A percentile compares a stretch with the other conserved stretches of the same genome.
Evolutionary conservation across 2,888 invertebrate genomes (phyloP).

Genomic region (Parnassius smintheus): DNA sequence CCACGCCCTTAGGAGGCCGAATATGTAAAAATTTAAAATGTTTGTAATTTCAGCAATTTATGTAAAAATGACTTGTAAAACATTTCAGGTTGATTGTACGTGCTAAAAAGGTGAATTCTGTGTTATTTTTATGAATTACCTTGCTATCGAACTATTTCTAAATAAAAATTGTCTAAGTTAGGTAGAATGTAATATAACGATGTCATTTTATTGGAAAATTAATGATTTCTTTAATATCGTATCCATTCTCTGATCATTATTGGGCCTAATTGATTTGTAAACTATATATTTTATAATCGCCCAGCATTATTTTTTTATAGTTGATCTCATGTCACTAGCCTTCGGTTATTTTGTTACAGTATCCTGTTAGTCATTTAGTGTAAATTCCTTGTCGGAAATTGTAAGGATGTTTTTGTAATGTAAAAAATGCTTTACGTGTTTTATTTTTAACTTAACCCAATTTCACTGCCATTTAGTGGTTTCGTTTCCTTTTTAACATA

Average conservation of each 20-base stretch:
- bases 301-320: conserved; percentile 29
- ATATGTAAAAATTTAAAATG: no score
- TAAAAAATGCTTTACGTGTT: conserved; percentile 16
- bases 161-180: no score
- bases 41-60: no score
- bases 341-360: conserved; percentile 35
- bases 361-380: conserved; percentile 28
- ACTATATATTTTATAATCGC: conserved; percentile 17
- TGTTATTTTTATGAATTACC: conserved; percentile 16
- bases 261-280: background rate
- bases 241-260: no score
- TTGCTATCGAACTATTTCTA: background rate
- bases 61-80: no score
- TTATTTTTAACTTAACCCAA: conserved; percentile 4
- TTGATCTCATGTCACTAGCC: conserved; percentile 49
- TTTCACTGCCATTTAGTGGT: conserved; percentile 20
- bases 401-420: conserved; percentile 18
- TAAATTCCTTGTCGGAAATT: conserved; percentile 25
- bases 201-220: no score
- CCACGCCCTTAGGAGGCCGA: no score
- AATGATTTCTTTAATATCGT: no score
- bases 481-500: conserved; percentile 6
- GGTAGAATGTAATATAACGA: no score
- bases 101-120: no score
- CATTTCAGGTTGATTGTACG: no score